Conservation (phyloP, 2,797 vertebrate genomes). For the Sebastes elongatus region DNA sequence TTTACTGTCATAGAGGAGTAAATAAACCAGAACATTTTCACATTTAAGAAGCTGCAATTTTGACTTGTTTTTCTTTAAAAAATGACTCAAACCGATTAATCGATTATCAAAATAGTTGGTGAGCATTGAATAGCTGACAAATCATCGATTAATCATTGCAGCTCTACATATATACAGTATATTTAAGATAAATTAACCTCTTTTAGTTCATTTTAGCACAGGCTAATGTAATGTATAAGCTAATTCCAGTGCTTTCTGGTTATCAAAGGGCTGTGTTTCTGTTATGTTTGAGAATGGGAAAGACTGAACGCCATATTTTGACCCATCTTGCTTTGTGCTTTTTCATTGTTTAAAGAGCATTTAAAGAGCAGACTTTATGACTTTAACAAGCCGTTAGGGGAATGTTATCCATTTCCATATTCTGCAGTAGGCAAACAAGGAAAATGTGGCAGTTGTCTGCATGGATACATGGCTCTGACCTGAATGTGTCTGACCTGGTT, state of each 20-base stretch:
- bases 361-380: slow-evolving; percentile 12
- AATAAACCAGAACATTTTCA: no score
- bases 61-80: no score
- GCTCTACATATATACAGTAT: background rate
- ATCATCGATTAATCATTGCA: no score
- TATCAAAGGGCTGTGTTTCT: background rate
- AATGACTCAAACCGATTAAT: no score
- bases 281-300: background rate
- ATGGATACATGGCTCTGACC: slow-evolving; percentile 63
- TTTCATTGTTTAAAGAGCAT: background rate
- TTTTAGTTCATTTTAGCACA: background rate
- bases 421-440: slow-evolving; percentile 23
- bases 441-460: slow-evolving; percentile 45
- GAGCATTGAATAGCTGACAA: no score
- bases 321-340: background rate
- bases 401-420: slow-evolving; percentile 14
- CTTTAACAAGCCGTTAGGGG: slow-evolving; percentile 17
- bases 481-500: slow-evolving; percentile 77
- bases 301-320: background rate
- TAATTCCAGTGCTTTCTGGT: background rate
- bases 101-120: no score
- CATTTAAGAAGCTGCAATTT: no score
- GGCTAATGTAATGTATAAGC: background rate
- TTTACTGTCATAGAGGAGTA: no score
- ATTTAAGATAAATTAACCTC: background rate